Evolutionary conservation across 2,888 invertebrate species (phyloP).

Genomic region (Cheilosia scutellata): DNA sequence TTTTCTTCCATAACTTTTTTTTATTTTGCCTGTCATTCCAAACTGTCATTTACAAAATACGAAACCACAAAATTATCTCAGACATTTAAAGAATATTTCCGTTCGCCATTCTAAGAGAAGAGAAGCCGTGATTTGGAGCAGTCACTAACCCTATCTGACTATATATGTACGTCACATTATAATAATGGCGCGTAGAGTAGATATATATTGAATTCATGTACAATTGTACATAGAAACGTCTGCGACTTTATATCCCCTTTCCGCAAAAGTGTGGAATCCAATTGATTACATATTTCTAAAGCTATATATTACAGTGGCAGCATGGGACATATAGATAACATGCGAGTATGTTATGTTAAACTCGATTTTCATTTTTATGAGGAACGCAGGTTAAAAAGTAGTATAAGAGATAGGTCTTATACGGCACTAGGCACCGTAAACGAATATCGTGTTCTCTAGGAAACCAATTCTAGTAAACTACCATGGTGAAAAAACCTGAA

Average conservation of each 20-base stretch:
- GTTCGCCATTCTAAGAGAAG: conserved; percentile 42
- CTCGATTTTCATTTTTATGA: no score
- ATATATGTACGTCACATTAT: conserved; percentile 1
- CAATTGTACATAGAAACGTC: conserved; percentile 20
- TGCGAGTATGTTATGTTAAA: no score
- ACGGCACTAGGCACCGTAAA: no score
- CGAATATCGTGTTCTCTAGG: no score
- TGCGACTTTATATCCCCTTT: neutral
- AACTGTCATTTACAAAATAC: conserved; percentile 71
- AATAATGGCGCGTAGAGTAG: no score
- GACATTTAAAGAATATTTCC: conserved; percentile 66
- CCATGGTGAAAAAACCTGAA: no score
- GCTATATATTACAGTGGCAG: no score
- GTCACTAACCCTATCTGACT: conserved; percentile 59
- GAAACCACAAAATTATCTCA: conserved; percentile 65
- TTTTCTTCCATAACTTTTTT: conserved; percentile 28
- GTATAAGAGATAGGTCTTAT: no score
- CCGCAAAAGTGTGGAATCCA: neutral
- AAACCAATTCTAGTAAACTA: no score
- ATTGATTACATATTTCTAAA: neutral
- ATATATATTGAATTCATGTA: no score
- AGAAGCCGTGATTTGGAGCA: conserved; percentile 62
- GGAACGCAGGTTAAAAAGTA: no score
- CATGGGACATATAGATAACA: no score
- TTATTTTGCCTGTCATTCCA: conserved; percentile 61